Evolutionary conservation across 2,888 invertebrate genomes (phyloP), one percentile per base, ranked within the genome.

Genomic region (Macaria notata): DNA sequence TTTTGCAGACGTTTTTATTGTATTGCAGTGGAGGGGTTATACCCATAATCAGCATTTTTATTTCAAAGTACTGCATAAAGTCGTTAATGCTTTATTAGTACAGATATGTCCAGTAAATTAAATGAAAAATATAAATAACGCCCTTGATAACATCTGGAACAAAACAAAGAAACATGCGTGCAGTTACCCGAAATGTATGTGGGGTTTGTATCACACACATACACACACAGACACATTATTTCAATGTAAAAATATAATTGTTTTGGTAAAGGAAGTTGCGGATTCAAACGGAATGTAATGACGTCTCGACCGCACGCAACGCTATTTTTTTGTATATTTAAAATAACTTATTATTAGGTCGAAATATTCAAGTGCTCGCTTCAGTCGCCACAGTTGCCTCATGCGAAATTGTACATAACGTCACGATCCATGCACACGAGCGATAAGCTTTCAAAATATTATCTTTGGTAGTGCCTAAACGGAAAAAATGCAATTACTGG

Each of bases 371-470:
- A 75, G 66, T 64, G 62, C 60, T 67, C 66, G 65, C 62, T 66
- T 58, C 70, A 67, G 63, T 66, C 71, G 65, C 68, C 70, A 69
- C 73, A 72, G 68, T 75, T 70, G 63, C 76, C 76, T 75, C 76
- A 78, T 76, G 79, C 75, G 78, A 83, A 85, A 81, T 78, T 80
- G 76, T 79, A 81, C 71, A 75, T 69, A 59, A 29, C 84, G 87
- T 86, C 77, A 85, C 86, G 86, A 78, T 77, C 68, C 78, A 72
- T 84, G 88, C 81, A 66, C 86, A 84, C 80, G 68, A 70, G 75
- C 79, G 83, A 86, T 87, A 86, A 87, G 85, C 86, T 84, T 82
- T 82, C 81, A 81, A 88, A 86, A 83, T 82, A 79, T 77, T 84
- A 82, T 81, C 77, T 80, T 41, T 79, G 69, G 38, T 49, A 57